Evolutionary conservation across 2,797 vertebrate species (phyloP), one percentile per base, ranked within the genome.

Genomic region (Aselliscus stoliczkanus): DNA sequence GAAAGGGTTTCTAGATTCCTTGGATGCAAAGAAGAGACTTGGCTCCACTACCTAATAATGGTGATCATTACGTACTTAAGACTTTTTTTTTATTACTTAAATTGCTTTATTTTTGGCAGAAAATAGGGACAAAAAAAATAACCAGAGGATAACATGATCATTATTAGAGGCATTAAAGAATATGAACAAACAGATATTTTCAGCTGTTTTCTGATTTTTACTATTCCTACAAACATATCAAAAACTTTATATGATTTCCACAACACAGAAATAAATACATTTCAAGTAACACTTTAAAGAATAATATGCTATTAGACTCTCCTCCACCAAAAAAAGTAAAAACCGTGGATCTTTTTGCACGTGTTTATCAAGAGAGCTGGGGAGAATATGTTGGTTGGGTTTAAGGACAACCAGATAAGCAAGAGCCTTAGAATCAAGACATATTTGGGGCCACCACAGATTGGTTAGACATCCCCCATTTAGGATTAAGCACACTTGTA

Each of bases 41-140:
- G 34, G 47, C 18, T 14, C 25, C 11, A 29, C 17, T 82, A 31
- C 56, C 54, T 75, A 86, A 79, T 88, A 27, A 80, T 21, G 14
- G 47, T 23, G 21, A 50, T 83, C 56, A 39, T 84, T 80, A 83
- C 27, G 4, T 72, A 86, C 21, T 90, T 56, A 91, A 79, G 81
- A 56, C 11, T n/a, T 58, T 75, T 58, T 75, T 93, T 65, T 52
- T 70, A 42, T 88, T 87, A 72, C 60, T 91, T 47, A 87, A 64
- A 83, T 76, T 65, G 85, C 90, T 95, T 85, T 83, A 60, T 79
- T 93, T 79, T 92, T 86, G n/a, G 70, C 56, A 81, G 34, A 95
- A 96, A 72, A 83, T 58, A 69, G 25, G 14, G 2, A 37, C 23
- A 50, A 54, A 67, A 92, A 94, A 73, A 73, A 34, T 56, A 77